Conservation (phyloP, 2,797 vertebrate genomes). For the Taeniopygia guttata region DNA sequence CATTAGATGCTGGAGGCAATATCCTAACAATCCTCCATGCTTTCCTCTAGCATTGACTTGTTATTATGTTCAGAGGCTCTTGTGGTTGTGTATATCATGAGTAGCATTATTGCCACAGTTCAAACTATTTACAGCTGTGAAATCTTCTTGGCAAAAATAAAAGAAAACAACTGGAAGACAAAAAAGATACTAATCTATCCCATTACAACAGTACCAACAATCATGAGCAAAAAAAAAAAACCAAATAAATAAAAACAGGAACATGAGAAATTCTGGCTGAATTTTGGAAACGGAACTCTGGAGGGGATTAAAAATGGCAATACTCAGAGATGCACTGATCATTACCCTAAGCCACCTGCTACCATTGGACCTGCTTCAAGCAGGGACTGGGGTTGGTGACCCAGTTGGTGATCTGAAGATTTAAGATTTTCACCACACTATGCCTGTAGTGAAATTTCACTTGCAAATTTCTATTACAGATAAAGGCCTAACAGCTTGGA, state of each 20-base stretch:
- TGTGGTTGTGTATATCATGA: neutral
- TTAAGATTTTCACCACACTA: neutral
- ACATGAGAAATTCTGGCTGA: neutral
- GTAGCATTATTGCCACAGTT: neutral
- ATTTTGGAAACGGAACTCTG: neutral
- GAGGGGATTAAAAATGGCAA: neutral
- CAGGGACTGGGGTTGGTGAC: fast-evolving
- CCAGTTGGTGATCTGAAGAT: neutral
- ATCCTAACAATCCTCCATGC: neutral
- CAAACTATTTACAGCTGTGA: neutral
- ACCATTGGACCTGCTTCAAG: neutral
- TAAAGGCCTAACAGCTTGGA: neutral
- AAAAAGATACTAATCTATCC: neutral
- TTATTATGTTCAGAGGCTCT: neutral
- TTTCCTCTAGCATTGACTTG: neutral
- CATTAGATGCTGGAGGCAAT: neutral
- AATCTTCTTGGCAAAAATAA: neutral
- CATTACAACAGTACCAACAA: neutral
- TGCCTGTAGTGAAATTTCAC: fast-evolving
- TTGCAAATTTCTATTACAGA: neutral
- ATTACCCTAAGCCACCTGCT: neutral
- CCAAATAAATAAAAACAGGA: neutral
- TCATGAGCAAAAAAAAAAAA: neutral
- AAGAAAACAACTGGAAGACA: fast-evolving
- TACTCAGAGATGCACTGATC: too few species aligned